Evolutionary conservation across 2,888 invertebrate species (phyloP), one percentile per base, ranked within the genome.

Genomic region (Drosophila mulleri): DNA sequence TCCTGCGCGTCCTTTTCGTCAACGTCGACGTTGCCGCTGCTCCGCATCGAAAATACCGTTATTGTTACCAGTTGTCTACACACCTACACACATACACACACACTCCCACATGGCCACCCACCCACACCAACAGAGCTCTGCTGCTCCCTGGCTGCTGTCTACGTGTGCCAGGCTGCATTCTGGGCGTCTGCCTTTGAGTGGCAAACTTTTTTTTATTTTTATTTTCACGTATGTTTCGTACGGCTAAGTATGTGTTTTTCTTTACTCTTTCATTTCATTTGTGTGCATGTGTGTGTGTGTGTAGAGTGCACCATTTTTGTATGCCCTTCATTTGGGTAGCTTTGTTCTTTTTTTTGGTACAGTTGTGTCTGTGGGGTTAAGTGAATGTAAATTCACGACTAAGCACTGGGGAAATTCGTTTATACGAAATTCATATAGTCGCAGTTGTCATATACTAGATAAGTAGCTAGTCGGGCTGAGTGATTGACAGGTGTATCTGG

Each of bases 1-100:
- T 78, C 75, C 74, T 85, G 77, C 74, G 74, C 82, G 84, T 83
- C 84, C 79, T 84, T 87, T 87, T 88, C 83, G 88, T 80, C 83
- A 83, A 75, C 87, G 83, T 80, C 56, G 77, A 9, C 63, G 62
- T 32, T 37, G 56, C 37, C 9, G 58, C 39, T 56, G 47, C 66
- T 48, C 59, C 77, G 82, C 84, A 84, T 88, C 89, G 89, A 89
- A 89, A 88, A 87, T 85, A 83, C 83, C 88, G 88, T 87, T 89
- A 90, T 87, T 90, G 86, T 90, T 90, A 73, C 89, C 81, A 88
- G 90, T 86, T 87, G 86, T 81, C 87, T 83, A 52, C 44, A 44
- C 62, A 72, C 67, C 44, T 63, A 62, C 75, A 26, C 67, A 63
- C 53, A 26, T 16, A 32, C 35, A 57, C 79, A 20, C 65, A 58